Percentiles rank a stretch among this genome's conserved stretches.
Conservation (phyloP, 1,140 invertebrate species). For the roundworm (Caenorhabditis elegans) region DNA sequence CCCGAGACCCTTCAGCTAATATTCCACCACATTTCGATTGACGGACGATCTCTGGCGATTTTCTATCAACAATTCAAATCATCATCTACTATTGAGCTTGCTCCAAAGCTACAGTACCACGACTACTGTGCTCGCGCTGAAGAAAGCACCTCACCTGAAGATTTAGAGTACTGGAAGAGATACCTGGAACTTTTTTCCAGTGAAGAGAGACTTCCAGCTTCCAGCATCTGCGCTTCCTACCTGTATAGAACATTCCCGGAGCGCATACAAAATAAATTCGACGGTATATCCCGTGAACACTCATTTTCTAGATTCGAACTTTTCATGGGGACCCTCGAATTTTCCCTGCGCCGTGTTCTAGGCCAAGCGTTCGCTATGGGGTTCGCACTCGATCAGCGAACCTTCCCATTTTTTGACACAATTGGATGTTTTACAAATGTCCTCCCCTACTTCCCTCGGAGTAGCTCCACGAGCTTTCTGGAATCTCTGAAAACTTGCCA, state of each 20-base stretch:
- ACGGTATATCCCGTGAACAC: neutral
- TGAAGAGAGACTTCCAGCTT: neutral
- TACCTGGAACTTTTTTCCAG: neutral
- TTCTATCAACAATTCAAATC: neutral
- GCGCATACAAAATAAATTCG: neutral
- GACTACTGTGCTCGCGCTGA: no score
- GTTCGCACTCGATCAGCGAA: neutral
- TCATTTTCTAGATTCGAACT: neutral
- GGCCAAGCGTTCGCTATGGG: neutral
- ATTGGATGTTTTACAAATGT: constrained; percentile 22
- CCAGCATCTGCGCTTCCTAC: neutral
- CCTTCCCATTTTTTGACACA: neutral
- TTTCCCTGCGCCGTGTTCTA: neutral
- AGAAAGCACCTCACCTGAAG: no score
- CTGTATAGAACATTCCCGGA: neutral
- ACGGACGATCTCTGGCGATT: neutral
- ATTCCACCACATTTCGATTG: constrained; percentile 6
- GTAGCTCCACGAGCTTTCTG: neutral
- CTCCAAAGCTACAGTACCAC: neutral
- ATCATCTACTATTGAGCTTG: neutral
- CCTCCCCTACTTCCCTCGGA: neutral
- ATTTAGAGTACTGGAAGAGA: neutral
- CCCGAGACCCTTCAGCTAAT: neutral
- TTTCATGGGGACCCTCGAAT: neutral
- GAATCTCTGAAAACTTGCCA: neutral